Percentiles rank a stretch among this genome's conserved stretches.
phyloP scores from a whole-genome alignment of 2,888 invertebrate species.

The Callyntrura sp. region DNA sequence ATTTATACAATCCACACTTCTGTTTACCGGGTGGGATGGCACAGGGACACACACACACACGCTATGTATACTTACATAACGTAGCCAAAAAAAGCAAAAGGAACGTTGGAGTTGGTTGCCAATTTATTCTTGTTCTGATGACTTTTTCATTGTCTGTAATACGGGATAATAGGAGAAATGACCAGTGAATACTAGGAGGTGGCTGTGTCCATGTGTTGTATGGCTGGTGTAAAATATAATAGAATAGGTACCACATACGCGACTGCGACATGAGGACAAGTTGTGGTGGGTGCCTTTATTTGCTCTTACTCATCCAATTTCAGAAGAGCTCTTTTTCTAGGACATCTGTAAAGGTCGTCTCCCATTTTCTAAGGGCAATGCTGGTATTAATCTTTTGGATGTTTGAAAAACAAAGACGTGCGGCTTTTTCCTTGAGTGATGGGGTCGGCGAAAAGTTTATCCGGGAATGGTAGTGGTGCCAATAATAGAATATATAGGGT shows the following conservation, averaged over 20 bases:
- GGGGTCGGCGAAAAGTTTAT: slow-evolving; percentile 1
- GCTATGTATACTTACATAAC: not conserved
- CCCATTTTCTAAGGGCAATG: slow-evolving; percentile 7
- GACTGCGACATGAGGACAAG: no score
- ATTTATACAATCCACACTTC: no score
- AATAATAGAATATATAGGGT: not conserved
- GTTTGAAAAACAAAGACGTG: slow-evolving; percentile 9
- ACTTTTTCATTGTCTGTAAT: slow-evolving; percentile 30
- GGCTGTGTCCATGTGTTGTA: not conserved
- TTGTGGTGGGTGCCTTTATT: not conserved
- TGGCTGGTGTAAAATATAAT: not conserved
- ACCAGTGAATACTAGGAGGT: slow-evolving; percentile 3
- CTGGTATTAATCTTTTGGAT: not conserved
- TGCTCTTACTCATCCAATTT: slow-evolving; percentile 14
- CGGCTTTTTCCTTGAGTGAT: no score
- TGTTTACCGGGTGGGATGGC: no score
- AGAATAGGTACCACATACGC: not conserved
- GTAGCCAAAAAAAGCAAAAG: not conserved
- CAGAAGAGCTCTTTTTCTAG: slow-evolving; percentile 17
- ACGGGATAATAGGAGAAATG: slow-evolving; percentile 2
- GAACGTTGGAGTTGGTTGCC: not conserved
- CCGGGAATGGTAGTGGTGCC: not conserved
- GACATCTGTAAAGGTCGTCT: slow-evolving; percentile 48
- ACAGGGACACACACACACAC: not conserved
- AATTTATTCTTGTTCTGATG: slow-evolving; percentile 17